Conservation (phyloP, 2,797 vertebrate genomes). For the Strix occidentalis region DNA sequence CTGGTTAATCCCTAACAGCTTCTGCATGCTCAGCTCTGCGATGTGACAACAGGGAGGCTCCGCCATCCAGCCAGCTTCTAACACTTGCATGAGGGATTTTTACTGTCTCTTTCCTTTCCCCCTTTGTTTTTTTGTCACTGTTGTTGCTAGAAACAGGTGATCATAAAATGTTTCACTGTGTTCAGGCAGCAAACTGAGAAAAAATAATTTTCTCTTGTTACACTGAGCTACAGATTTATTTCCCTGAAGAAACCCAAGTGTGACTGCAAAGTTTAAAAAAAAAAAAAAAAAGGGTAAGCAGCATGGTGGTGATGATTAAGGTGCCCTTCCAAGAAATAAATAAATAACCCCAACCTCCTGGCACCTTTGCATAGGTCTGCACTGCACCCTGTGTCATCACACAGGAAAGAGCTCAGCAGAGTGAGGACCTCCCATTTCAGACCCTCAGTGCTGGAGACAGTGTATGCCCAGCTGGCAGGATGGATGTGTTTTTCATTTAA, state of each 20-base stretch:
- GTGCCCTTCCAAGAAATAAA: conserved; percentile 27
- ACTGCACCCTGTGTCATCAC: neutral
- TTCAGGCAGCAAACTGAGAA: conserved; percentile 26
- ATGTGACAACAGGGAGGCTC: neutral
- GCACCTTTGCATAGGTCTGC: neutral
- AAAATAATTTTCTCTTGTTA: neutral
- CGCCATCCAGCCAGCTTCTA: neutral
- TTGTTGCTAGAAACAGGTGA: neutral
- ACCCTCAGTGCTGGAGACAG: neutral
- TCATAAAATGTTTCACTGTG: neutral
- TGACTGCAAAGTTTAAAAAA: neutral
- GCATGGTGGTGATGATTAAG: neutral
- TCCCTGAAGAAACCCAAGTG: conserved; percentile 39
- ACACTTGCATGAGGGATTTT: neutral
- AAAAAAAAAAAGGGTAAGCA: neutral
- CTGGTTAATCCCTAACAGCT: neutral
- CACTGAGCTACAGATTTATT: conserved; percentile 7
- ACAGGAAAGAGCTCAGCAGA: neutral
- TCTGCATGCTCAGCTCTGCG: accelerated
- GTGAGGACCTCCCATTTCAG: neutral
- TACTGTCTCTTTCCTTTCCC: neutral
- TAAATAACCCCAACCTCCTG: neutral
- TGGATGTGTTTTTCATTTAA: neutral
- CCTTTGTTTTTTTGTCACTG: neutral
- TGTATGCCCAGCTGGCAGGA: neutral